A percentile compares a stretch with the other conserved stretches of the same genome.
Conservation (phyloP, 2,113 vertebrate species). For the Anguilla rostrata region DNA sequence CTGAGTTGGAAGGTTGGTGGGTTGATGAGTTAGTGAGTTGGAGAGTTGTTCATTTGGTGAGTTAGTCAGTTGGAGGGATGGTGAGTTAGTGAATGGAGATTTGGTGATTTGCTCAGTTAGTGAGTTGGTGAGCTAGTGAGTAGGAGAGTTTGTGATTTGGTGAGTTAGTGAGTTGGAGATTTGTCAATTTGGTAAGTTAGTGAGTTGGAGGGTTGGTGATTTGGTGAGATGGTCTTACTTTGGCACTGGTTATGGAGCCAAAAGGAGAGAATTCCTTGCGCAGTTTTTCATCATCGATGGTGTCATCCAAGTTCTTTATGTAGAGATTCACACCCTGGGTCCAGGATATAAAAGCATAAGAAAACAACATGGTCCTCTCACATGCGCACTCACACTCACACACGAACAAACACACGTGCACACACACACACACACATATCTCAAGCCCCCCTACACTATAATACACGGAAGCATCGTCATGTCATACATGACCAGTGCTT, state of each 20-base stretch:
- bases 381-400: not conserved
- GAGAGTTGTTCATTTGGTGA: too few relatives aligned
- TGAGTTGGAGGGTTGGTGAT: too few relatives aligned
- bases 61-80: too few relatives aligned
- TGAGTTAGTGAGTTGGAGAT: too few relatives aligned
- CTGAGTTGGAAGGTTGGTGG: not conserved
- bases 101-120: not conserved
- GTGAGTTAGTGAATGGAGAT: not conserved
- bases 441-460: too few relatives aligned
- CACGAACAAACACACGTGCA: too few relatives aligned
- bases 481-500: too few relatives aligned
- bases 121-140: not conserved
- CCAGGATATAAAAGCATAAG: not conserved
- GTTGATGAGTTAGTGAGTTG: too few relatives aligned
- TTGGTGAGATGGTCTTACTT: constrained; percentile 69
- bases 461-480: too few relatives aligned
- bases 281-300: constrained; percentile 96
- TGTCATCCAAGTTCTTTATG: constrained; percentile 98
- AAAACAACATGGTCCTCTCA: not conserved
- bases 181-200: too few relatives aligned
- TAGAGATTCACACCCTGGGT: constrained; percentile 95
- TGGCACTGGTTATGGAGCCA: constrained; percentile 95
- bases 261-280: constrained; percentile 97
- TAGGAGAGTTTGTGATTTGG: not conserved
- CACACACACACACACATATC: too few relatives aligned